Conservation (phyloP, 2,797 vertebrate genomes). For the Chelmon rostratus region DNA sequence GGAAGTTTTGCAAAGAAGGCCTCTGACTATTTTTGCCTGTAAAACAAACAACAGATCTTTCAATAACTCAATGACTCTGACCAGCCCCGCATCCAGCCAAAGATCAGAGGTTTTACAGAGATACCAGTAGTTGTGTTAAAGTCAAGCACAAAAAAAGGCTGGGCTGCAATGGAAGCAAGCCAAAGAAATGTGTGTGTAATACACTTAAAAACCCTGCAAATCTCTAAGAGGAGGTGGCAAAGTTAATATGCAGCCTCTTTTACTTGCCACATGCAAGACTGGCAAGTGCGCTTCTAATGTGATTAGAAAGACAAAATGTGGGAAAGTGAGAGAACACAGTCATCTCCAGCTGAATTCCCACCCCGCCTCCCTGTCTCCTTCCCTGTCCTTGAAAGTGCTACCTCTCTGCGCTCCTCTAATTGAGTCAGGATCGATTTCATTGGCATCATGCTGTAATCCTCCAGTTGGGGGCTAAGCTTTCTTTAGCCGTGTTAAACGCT, state of each 20-base stretch:
- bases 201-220: conserved; percentile 22
- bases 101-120: conserved; percentile 34
- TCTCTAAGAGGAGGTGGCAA: conserved; percentile 8
- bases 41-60: conserved; percentile 16
- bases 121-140: conserved; percentile 38
- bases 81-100: conserved; percentile 9
- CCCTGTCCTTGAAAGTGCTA: conserved; percentile 79
- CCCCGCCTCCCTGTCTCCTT: conserved; percentile 61
- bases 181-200: conserved; percentile 29
- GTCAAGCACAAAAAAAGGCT: not conserved
- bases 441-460: conserved; percentile 82
- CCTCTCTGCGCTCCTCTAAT: conserved; percentile 78
- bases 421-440: conserved; percentile 85
- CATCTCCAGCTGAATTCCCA: conserved; percentile 57
- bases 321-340: conserved; percentile 54
- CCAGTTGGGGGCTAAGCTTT: conserved; percentile 84
- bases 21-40: not conserved
- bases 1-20: not conserved
- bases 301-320: conserved; percentile 56
- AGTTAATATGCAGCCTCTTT: conserved; percentile 37
- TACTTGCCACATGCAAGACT: conserved; percentile 22
- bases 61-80: conserved; percentile 39
- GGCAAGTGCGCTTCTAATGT: conserved; percentile 48
- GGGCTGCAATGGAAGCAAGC: conserved; percentile 15
- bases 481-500: conserved; percentile 86